Evolutionary conservation across 2,888 invertebrate species (phyloP).

Genomic region (Polyommatus icarus): DNA sequence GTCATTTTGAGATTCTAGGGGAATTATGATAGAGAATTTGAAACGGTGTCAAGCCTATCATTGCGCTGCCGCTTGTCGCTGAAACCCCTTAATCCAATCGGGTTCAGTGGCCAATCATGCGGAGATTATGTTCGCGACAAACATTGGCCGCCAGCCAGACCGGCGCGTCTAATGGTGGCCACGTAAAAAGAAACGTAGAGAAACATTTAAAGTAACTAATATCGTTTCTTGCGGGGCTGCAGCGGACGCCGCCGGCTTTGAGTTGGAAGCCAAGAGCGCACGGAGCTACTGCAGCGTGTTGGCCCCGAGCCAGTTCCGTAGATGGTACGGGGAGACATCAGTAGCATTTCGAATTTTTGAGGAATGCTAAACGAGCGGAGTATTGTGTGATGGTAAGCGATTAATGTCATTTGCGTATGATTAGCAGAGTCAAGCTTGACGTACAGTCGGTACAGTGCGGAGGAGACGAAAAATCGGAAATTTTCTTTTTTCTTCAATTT

Average conservation of each 20-base stretch:
- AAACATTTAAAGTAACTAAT: slow-evolving; percentile 25
- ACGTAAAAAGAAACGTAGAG: slow-evolving; percentile 16
- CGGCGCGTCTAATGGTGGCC: slow-evolving; percentile 9
- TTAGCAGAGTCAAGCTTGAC: too few species aligned
- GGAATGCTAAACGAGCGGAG: not conserved
- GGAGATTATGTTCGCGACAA: slow-evolving; percentile 2
- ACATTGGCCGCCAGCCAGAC: slow-evolving; percentile 29
- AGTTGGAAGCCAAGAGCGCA: slow-evolving; percentile 3
- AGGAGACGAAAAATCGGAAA: too few species aligned
- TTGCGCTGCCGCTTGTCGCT: not conserved
- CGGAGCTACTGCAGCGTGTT: slow-evolving; percentile 12
- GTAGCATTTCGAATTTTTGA: not conserved
- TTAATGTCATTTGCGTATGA: not conserved
- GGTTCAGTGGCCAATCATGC: slow-evolving; percentile 21
- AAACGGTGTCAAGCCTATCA: too few species aligned
- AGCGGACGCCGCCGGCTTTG: slow-evolving; percentile 11
- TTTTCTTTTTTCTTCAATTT: too few species aligned
- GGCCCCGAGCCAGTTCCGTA: slow-evolving; percentile 11
- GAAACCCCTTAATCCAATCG: not conserved
- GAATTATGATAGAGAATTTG: too few species aligned
- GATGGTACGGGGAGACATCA: not conserved
- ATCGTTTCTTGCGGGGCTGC: slow-evolving; percentile 24
- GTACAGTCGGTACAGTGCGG: too few species aligned
- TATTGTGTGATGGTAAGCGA: not conserved
- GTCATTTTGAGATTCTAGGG: too few species aligned